Percentiles rank a stretch among this genome's conserved stretches.
These are phyloP conservation scores for Nysson spinosus DNA, from an alignment of 2,888 invertebrate species.

Conservation along the genomic window DNA sequence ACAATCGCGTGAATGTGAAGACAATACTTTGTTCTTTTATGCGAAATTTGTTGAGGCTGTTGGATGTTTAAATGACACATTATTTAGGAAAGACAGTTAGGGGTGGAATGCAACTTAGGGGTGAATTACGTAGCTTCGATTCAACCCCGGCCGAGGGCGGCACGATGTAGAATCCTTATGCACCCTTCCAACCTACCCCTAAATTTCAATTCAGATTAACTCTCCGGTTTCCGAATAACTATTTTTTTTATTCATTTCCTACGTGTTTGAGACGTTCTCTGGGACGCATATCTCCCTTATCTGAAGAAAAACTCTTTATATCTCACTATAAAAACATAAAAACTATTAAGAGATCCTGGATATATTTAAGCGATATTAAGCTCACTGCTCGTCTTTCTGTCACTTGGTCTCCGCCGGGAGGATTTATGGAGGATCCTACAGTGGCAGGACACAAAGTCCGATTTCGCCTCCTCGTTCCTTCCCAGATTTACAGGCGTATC, in stretches of 20 bases:
- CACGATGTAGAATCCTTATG: slow-evolving; percentile 53
- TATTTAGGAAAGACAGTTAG: not conserved
- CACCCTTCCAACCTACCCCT: slow-evolving; percentile 29
- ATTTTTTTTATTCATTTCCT: not conserved
- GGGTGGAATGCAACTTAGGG: slow-evolving; percentile 15
- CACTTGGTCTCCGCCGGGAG: no score
- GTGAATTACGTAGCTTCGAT: slow-evolving; percentile 42
- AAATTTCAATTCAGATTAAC: slow-evolving; percentile 8
- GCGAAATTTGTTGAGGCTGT: no score
- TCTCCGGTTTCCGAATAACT: slow-evolving; percentile 1
- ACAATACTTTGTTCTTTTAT: no score
- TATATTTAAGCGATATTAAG: no score
- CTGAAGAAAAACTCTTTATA: no score
- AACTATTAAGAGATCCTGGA: no score
- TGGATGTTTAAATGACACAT: not conserved
- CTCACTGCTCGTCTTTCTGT: no score
- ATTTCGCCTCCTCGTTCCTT: slow-evolving; percentile 1
- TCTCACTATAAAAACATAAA: no score
- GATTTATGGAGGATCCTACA: no score
- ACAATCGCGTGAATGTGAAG: no score
- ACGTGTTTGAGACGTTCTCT: not conserved
- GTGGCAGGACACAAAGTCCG: not conserved
- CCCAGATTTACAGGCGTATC: not conserved
- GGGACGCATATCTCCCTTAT: no score
- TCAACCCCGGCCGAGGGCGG: slow-evolving; percentile 64